A percentile compares a stretch with the other conserved stretches of the same genome.
phyloP scores from a whole-genome alignment of 2,888 invertebrate genomes.

The Oscheius sp. region DNA sequence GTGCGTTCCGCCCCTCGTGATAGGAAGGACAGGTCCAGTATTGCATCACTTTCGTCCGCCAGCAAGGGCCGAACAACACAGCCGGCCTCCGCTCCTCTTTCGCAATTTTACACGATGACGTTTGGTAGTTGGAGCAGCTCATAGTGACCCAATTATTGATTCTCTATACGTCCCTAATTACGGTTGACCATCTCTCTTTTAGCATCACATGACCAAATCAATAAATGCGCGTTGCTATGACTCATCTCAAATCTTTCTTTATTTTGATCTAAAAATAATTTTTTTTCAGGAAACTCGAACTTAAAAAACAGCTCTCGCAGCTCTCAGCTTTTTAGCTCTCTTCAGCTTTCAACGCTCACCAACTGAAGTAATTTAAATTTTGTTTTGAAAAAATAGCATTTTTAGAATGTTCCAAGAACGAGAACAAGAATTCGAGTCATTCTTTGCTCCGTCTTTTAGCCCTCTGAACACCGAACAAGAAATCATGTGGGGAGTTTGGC shows the following conservation, averaged over 20 bases:
- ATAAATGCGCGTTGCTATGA: background rate
- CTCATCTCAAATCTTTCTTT: background rate
- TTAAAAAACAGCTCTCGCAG: conserved; percentile 18
- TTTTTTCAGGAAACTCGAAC: conserved; percentile 24
- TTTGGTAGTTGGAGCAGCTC: background rate
- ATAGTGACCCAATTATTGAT: background rate
- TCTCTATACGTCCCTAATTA: no score
- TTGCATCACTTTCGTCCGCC: conserved; percentile 26
- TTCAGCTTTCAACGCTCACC: background rate
- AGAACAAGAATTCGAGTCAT: background rate
- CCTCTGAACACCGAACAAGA: conserved; percentile 37
- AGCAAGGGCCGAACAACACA: background rate
- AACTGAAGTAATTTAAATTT: background rate
- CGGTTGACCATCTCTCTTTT: background rate
- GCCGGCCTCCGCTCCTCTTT: background rate
- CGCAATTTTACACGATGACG: conserved; percentile 14
- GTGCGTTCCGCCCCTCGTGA: conserved; percentile 13
- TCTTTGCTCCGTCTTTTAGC: background rate
- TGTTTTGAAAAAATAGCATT: background rate
- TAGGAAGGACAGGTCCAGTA: conserved; percentile 11
- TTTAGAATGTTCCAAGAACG: conserved; percentile 17
- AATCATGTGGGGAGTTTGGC: conserved; percentile 54
- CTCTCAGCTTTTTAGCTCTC: conserved; percentile 5
- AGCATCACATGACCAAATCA: background rate
- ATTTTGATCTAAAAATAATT: background rate